These are phyloP conservation scores for Halcyon badia DNA, from an alignment of 2,797 vertebrate genomes.

Conservation along the genomic window DNA sequence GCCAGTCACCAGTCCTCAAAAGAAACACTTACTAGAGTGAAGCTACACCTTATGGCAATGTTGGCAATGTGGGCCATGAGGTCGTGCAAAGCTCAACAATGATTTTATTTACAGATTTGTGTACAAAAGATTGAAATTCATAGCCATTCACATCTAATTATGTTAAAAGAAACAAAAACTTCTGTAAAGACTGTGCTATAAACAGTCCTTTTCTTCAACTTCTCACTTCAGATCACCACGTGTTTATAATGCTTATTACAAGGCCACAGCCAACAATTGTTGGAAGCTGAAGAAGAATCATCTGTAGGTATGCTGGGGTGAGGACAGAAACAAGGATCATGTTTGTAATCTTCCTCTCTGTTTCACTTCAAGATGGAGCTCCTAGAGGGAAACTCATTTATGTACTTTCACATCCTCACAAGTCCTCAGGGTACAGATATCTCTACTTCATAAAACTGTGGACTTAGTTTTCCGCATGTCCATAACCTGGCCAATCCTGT, in stretches of 20 bases:
- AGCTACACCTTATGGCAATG: not conserved
- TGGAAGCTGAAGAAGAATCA: not conserved
- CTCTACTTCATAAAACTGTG: not conserved
- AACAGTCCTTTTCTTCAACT: not conserved
- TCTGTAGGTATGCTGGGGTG: not conserved
- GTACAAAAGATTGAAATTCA: not conserved
- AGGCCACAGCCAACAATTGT: not conserved
- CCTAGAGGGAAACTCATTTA: not conserved
- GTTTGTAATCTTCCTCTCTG: not conserved
- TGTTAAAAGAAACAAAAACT: not conserved
- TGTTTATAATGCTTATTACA: not conserved
- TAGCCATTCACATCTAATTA: not conserved
- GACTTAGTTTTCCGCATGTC: not conserved
- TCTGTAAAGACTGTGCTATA: not conserved
- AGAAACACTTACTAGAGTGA: not conserved
- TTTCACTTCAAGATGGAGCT: not conserved
- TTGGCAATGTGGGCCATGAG: fast-evolving
- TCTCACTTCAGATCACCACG: not conserved
- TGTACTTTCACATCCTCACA: fast-evolving
- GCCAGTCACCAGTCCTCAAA: not conserved
- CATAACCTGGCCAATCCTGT: fast-evolving
- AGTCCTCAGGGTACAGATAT: not conserved
- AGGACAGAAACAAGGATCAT: not conserved
- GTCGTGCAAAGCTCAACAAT: not conserved
- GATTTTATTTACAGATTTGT: not conserved